Evolutionary conservation across 2,797 vertebrate genomes (phyloP).

Genomic region (Sebastolobus alascanus): DNA sequence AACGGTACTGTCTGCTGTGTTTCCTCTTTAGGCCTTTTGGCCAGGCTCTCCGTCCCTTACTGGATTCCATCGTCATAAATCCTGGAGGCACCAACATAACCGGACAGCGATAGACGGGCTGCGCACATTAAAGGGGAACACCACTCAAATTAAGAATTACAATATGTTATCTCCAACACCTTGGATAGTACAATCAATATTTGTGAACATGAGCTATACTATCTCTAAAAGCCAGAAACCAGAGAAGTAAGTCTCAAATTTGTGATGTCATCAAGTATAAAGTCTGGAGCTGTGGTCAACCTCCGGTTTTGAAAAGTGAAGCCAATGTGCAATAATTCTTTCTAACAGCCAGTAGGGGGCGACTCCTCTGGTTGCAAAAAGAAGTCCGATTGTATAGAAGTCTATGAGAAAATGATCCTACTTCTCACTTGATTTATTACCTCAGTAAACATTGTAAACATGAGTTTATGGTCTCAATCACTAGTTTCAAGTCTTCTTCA

Average conservation of each 20-base stretch:
- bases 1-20: slow-evolving; percentile 25
- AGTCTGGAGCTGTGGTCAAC: no score
- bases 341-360: no score
- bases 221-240: background rate
- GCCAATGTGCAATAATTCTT: no score
- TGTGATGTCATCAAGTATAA: no score
- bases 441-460: no score
- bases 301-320: no score
- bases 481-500: no score
- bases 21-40: slow-evolving; percentile 90
- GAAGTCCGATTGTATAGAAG: no score
- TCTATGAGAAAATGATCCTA: no score
- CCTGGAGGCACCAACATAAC: slow-evolving; percentile 89
- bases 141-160: background rate
- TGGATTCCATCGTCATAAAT: slow-evolving; percentile 91
- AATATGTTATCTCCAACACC: background rate
- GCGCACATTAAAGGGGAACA: background rate
- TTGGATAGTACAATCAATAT: background rate
- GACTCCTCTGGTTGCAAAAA: no score
- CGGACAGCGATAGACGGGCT: slow-evolving; percentile 88
- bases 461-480: no score
- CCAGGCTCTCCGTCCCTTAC: slow-evolving; percentile 91
- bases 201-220: background rate
- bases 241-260: background rate
- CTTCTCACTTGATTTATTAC: no score